phyloP scores from a whole-genome alignment of 2,797 vertebrate species.

The Sebastes taczanowskii region DNA sequence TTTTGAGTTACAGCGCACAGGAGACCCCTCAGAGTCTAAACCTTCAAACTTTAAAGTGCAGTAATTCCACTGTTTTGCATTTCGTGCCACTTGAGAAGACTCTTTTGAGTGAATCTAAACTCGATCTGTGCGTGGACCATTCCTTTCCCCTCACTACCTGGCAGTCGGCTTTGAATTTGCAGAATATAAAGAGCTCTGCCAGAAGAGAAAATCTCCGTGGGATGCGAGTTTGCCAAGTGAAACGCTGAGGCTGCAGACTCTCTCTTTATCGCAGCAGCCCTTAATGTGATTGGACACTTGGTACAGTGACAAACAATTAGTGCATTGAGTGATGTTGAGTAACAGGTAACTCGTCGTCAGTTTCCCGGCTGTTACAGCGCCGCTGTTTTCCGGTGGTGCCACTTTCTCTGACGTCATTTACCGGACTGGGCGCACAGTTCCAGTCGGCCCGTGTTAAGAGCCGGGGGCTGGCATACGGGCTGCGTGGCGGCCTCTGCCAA shows the following conservation, averaged over 20 bases:
- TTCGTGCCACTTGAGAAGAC: constrained; percentile 12
- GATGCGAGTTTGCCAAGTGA: constrained; percentile 28
- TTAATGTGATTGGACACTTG: constrained; percentile 17
- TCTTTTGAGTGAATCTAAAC: constrained; percentile 24
- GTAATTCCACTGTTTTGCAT: constrained; percentile 48
- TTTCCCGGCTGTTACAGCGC: constrained; percentile 45
- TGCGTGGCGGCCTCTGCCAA: constrained; percentile 33
- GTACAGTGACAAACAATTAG: neutral
- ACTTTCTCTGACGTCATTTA: constrained; percentile 72
- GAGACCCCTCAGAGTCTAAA: constrained; percentile 27
- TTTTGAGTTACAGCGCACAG: constrained; percentile 56
- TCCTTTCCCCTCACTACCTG: constrained; percentile 25
- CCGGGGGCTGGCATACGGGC: constrained; percentile 13
- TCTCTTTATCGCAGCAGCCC: constrained; percentile 17
- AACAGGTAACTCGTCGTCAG: constrained; percentile 39
- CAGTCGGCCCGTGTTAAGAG: constrained; percentile 39
- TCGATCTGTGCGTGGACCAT: constrained; percentile 26
- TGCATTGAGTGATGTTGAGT: neutral
- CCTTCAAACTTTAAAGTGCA: constrained; percentile 20
- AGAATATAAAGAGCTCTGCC: constrained; percentile 33
- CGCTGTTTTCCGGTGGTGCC: constrained; percentile 52
- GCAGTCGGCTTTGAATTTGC: constrained; percentile 6
- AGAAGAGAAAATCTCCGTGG: constrained; percentile 34
- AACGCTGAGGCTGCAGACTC: constrained; percentile 52
- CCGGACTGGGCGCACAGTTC: constrained; percentile 47